Evolutionary conservation across 2,113 vertebrate genomes (phyloP), one percentile per base, ranked within the genome.

Genomic region (Corythornis vintsioides): DNA sequence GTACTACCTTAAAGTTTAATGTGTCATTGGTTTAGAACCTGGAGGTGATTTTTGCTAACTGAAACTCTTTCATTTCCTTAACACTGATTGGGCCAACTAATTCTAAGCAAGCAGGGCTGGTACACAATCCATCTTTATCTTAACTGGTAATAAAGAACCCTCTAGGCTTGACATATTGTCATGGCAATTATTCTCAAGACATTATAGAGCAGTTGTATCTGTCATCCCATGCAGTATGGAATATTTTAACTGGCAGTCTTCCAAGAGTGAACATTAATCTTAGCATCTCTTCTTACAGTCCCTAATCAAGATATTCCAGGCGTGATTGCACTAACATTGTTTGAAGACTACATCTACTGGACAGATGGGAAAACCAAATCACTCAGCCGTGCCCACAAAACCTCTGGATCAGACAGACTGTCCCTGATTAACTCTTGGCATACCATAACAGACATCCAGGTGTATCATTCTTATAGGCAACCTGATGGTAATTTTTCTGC

Each of bases 271-370:
- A 13, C 90, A 96, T 97, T 98, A 97, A 98, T 95, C 95, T 93
- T 92, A 86, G 73, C 92, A 78, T 97, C 86, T 98, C 95, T 92
- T 94, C 77, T 97, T 98, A 63, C 97, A 99, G 99, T 99, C 79
- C 98, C 98, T 95, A 98, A 98, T 83, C 98, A 99, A 95, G 98
- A 99, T 96, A 98, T 99, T 97, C 98, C 98, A 83, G 98, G 98
- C 73, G 99, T 99, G 95, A 99, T 99, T 97, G 98, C 99, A 10
- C 98, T 99, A 95, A 99, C 99, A 15, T 92, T 99, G 97, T 99
- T 99, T 97, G 99, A 99, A 96, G 99, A 99, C 97, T 99, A 99
- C 97, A 97, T 99, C 96, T 99, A 99, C 94, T 99, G 99, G 99
- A 99, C 98, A 47, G 99, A 99, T 7, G 99, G 99, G 85, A 99